These are phyloP conservation scores for Heliconius sara DNA, from an alignment of 2,888 invertebrate species.

Conservation along the genomic window DNA sequence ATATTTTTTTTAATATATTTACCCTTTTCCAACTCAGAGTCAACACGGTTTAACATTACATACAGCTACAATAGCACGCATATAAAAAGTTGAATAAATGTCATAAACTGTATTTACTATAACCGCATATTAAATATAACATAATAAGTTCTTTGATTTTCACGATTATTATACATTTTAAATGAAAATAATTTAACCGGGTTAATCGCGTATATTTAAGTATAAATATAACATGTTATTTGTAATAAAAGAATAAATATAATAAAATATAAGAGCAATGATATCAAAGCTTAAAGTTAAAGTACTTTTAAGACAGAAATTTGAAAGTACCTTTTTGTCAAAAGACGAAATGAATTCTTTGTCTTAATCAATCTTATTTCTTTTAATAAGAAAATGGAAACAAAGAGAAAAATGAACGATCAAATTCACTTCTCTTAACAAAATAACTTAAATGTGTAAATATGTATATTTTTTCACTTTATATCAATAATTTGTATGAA, in stretches of 20 bases:
- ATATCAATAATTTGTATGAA: not conserved
- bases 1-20: not conserved
- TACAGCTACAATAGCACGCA: not conserved
- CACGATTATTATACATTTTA: no score
- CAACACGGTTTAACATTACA: not conserved
- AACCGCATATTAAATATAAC: not conserved
- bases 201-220: no score
- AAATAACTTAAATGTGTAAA: not conserved
- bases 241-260: slow-evolving; percentile 2
- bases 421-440: not conserved
- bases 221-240: not conserved
- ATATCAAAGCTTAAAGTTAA: slow-evolving; percentile 14
- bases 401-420: not conserved
- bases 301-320: not conserved
- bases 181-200: no score
- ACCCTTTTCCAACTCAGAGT: not conserved
- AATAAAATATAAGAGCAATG: slow-evolving; percentile 9
- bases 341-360: slow-evolving; percentile 5
- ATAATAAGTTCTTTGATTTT: no score
- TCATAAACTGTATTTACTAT: slow-evolving; percentile 5
- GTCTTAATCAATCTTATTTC: slow-evolving; percentile 1
- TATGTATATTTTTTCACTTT: not conserved
- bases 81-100: slow-evolving; percentile 10
- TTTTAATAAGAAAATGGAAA: slow-evolving; percentile 7
- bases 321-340: not conserved